Percentiles rank a stretch among this genome's conserved stretches.
Evolutionary conservation across 1,140 invertebrate genomes (phyloP).

Genomic region (Pogonognathellus flavescens): DNA sequence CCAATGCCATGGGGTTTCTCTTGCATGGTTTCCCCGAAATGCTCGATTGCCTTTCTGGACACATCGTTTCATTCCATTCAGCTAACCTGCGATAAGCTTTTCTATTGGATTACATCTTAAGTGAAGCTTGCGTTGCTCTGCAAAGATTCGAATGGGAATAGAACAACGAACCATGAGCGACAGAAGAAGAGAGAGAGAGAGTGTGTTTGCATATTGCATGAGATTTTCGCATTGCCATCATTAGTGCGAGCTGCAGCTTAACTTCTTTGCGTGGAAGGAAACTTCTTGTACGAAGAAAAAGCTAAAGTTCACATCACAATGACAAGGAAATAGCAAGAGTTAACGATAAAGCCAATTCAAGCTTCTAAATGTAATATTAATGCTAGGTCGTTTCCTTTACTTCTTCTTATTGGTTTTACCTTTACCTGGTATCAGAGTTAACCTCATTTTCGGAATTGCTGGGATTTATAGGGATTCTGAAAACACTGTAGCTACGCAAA

Average conservation of each 20-base stretch:
- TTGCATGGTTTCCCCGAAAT: constrained; percentile 16
- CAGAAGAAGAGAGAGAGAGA: no score
- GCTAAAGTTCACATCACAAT: constrained; percentile 22
- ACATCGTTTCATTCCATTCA: constrained; percentile 13
- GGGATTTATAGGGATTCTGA: not conserved
- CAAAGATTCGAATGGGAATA: not conserved
- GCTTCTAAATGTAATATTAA: constrained; percentile 25
- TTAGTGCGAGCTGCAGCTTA: constrained; percentile 2
- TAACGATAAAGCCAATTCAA: constrained; percentile 20
- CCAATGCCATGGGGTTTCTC: not conserved
- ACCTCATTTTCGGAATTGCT: not conserved
- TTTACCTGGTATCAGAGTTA: constrained; percentile 4
- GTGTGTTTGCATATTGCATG: constrained; percentile 32
- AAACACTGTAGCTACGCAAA: no score
- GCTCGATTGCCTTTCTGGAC: constrained; percentile 35
- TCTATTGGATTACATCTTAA: constrained; percentile 1
- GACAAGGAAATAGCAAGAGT: not conserved
- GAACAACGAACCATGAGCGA: not conserved
- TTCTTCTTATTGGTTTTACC: constrained; percentile 21
- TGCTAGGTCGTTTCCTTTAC: constrained; percentile 6
- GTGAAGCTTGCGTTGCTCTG: not conserved
- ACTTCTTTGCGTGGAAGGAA: not conserved
- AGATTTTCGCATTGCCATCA: constrained; percentile 18
- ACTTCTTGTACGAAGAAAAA: not conserved
- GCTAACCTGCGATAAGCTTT: not conserved